Percentiles rank a stretch among this genome's conserved stretches.
Evolutionary conservation across 2,888 invertebrate species (phyloP).

Genomic region (Macaria notata): DNA sequence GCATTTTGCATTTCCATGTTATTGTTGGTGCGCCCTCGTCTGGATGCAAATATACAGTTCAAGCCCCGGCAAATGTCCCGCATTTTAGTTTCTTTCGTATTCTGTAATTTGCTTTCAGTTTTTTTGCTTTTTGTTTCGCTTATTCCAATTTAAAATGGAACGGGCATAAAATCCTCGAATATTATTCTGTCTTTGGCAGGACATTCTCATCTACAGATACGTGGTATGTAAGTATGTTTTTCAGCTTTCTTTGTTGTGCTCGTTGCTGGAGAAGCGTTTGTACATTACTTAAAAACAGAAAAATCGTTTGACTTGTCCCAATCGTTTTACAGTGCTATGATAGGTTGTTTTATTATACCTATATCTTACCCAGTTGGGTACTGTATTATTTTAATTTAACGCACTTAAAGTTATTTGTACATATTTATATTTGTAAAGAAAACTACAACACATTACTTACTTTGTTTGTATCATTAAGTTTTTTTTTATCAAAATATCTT

Average conservation of each 20-base stretch:
- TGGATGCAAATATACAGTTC: conserved; percentile 76
- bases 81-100: conserved; percentile 68
- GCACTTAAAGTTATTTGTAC: neutral
- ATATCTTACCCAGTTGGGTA: neutral
- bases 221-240: too few species aligned
- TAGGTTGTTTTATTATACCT: neutral
- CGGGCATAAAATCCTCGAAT: conserved; percentile 51
- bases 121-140: conserved; percentile 56
- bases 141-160: conserved; percentile 65
- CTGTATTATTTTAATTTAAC: neutral
- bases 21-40: conserved; percentile 69
- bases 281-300: neutral
- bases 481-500: too few species aligned
- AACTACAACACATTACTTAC: too few species aligned
- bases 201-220: conserved; percentile 33
- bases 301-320: neutral
- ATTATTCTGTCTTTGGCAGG: conserved; percentile 38
- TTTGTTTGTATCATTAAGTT: too few species aligned
- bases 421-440: conserved; percentile 13
- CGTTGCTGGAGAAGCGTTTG: neutral
- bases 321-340: neutral
- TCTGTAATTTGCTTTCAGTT: conserved; percentile 67
- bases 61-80: conserved; percentile 58
- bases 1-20: conserved; percentile 69
- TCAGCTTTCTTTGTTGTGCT: conserved; percentile 4